Conservation (phyloP, 2,888 invertebrate genomes). For the Mythimna pallens region DNA sequence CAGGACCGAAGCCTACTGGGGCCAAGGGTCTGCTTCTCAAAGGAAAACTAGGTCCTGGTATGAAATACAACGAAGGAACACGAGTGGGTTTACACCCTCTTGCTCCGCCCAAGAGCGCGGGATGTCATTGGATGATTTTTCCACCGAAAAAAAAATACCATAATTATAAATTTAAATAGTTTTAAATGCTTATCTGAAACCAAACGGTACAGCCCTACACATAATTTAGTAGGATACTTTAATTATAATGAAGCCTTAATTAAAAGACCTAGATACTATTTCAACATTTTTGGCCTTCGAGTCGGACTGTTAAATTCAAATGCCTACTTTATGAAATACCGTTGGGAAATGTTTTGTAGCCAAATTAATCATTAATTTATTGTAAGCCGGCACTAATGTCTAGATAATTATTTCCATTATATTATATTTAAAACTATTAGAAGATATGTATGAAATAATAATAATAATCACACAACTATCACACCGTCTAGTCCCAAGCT, state of each 20-base stretch:
- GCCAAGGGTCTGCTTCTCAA: no score
- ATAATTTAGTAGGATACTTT: background rate
- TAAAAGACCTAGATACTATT: conserved; percentile 14
- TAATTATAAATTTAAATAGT: no score
- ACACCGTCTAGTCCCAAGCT: no score
- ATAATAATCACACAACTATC: no score
- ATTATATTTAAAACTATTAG: background rate
- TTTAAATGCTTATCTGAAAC: background rate
- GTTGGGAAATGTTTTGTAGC: background rate
- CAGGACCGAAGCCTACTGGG: no score
- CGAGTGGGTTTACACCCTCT: no score
- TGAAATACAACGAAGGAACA: no score
- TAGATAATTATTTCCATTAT: background rate
- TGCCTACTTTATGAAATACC: conserved; percentile 7
- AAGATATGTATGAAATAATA: no score
- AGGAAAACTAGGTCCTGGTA: no score
- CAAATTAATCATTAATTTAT: background rate
- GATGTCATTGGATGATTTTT: no score
- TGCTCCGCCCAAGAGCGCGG: no score
- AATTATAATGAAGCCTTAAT: conserved; percentile 24
- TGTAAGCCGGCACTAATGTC: background rate
- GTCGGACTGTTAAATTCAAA: conserved; percentile 1
- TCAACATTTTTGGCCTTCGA: conserved; percentile 7
- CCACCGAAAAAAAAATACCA: no score
- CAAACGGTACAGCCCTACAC: background rate